A percentile compares a stretch with the other conserved stretches of the same genome.
Conservation (phyloP, 2,888 invertebrate genomes). For the Leucophora obtusa region DNA sequence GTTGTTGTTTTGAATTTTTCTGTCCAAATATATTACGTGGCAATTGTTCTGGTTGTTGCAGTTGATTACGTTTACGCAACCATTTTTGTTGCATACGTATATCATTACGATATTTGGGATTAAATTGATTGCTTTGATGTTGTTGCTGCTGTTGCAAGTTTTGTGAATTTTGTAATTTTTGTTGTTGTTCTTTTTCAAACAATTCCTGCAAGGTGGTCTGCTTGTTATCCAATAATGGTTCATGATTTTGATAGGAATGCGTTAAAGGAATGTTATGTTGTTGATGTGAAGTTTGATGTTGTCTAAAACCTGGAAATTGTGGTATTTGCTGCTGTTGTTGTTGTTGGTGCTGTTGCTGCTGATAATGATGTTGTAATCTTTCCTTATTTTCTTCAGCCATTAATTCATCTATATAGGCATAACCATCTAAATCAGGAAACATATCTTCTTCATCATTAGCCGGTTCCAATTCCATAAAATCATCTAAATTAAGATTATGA, state of each 20-base stretch:
- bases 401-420: conserved; percentile 71
- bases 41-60: conserved; percentile 66
- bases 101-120: conserved; percentile 68
- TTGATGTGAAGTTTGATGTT: conserved; percentile 19
- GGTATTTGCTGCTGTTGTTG: conserved; percentile 60
- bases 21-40: conserved; percentile 72
- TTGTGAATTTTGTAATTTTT: conserved; percentile 30
- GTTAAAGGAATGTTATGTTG: conserved; percentile 10
- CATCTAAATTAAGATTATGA: conserved; percentile 57
- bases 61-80: conserved; percentile 74
- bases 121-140: conserved; percentile 39
- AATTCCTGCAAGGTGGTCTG: conserved; percentile 72
- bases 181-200: conserved; percentile 70
- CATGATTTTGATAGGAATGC: conserved; percentile 70
- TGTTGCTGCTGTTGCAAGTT: conserved; percentile 51
- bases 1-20: conserved; percentile 62
- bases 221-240: conserved; percentile 71
- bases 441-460: conserved; percentile 71
- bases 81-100: conserved; percentile 74
- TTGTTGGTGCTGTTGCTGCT: conserved; percentile 66
- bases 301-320: conserved; percentile 45
- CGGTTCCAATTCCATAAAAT: conserved; percentile 70
- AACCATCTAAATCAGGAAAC: conserved; percentile 72
- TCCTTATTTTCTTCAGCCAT: conserved; percentile 64
- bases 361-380: conserved; percentile 69